Percentiles rank a stretch among this genome's conserved stretches.
These are phyloP conservation scores for Apocrypta bakeri DNA, from an alignment of 1,140 invertebrate genomes.

Conservation along the genomic window DNA sequence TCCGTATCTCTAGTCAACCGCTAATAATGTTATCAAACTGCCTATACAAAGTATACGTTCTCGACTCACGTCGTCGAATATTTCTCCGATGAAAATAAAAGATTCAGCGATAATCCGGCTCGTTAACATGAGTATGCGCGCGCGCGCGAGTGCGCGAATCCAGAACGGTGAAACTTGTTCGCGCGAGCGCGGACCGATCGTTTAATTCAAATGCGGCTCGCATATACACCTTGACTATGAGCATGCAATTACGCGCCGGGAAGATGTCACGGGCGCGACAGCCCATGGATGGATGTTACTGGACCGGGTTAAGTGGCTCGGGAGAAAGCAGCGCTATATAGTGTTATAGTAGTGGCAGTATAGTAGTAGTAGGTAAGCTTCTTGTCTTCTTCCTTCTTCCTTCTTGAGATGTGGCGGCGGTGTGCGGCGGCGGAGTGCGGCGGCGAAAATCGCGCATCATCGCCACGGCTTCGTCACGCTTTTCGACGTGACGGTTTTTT, in stretches of 20 bases:
- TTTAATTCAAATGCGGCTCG: conserved; percentile 1
- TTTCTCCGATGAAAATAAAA: neutral
- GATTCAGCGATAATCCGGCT: neutral
- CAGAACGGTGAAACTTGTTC: neutral
- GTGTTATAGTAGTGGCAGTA: too few relatives aligned
- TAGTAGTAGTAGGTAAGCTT: neutral
- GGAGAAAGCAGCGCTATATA: conserved; percentile 64
- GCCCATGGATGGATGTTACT: conserved; percentile 71
- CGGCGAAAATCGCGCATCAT: conserved; percentile 10
- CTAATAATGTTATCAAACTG: neutral
- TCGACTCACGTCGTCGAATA: neutral
- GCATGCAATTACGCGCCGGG: conserved; percentile 25
- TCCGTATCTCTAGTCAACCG: neutral
- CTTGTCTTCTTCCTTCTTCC: conserved; percentile 39
- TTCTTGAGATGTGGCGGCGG: neutral
- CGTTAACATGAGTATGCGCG: too few relatives aligned
- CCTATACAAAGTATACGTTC: neutral
- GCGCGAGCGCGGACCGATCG: neutral
- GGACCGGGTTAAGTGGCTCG: conserved; percentile 73
- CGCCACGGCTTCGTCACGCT: conserved; percentile 7
- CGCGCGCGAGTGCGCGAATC: neutral
- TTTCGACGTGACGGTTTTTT: too few relatives aligned
- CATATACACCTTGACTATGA: neutral
- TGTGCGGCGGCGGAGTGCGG: too few relatives aligned
- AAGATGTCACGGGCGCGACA: conserved; percentile 67